Percentiles rank a stretch among this genome's conserved stretches.
Conservation (phyloP, 2,113 vertebrate genomes). For the Pterophyllum scalare region DNA sequence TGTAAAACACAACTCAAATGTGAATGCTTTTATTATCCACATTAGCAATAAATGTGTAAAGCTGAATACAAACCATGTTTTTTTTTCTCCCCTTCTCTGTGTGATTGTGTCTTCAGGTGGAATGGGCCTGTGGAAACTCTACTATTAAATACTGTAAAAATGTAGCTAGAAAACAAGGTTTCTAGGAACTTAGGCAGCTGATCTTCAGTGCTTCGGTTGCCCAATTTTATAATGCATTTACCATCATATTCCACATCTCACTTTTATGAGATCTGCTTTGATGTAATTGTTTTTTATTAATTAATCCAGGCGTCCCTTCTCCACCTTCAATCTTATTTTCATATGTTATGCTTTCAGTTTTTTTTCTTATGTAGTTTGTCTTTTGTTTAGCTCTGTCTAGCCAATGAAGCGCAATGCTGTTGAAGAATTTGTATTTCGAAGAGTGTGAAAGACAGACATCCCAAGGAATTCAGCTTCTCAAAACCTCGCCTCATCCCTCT, state of each 20-base stretch:
- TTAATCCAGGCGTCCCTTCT: not conserved
- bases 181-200: not conserved
- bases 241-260: constrained; percentile 22
- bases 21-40: constrained; percentile 63
- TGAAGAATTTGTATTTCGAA: not conserved
- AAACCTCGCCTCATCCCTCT: constrained; percentile 40
- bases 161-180: not conserved
- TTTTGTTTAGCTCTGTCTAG: not conserved
- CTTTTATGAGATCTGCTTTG: constrained; percentile 34
- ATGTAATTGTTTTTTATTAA: constrained; percentile 43
- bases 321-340: not conserved
- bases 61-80: not conserved
- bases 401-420: not conserved
- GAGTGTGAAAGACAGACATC: not conserved
- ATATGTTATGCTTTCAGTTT: not conserved
- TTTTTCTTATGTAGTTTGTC: not conserved
- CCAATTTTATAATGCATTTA: constrained; percentile 11
- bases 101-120: not conserved
- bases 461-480: constrained; percentile 25
- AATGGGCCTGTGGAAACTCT: not conserved
- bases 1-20: constrained; percentile 64
- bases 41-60: constrained; percentile 41
- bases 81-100: not conserved
- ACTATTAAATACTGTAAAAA: not conserved
- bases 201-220: not conserved